Evolutionary conservation across 2,113 vertebrate species (phyloP).

Genomic region (Siphamia tubifer): DNA sequence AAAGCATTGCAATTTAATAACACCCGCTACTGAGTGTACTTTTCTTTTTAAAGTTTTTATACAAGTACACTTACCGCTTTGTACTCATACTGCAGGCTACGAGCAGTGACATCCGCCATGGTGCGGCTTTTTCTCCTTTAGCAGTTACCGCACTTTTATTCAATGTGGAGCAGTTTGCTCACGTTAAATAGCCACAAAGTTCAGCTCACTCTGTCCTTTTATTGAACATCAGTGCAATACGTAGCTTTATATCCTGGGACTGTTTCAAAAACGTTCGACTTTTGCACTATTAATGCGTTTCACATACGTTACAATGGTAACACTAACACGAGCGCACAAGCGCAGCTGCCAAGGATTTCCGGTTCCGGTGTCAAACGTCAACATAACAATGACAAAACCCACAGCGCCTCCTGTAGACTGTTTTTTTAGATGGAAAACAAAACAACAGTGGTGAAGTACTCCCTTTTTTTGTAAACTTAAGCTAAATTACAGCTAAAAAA

Average conservation of each 20-base stretch:
- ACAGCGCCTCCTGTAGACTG: too few species aligned
- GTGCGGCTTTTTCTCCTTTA: conserved; percentile 9
- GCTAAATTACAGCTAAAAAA: too few species aligned
- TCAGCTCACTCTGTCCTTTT: neutral
- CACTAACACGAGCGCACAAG: conserved; percentile 58
- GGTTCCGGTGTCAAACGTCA: conserved; percentile 45
- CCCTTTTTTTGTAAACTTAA: too few species aligned
- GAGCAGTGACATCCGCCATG: conserved; percentile 98
- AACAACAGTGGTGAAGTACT: too few species aligned
- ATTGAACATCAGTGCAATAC: conserved; percentile 6
- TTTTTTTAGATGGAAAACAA: too few species aligned
- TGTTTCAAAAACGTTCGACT: neutral
- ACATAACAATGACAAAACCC: accelerated
- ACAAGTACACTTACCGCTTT: conserved; percentile 89
- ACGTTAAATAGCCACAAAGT: conserved; percentile 14
- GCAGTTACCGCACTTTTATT: conserved; percentile 12
- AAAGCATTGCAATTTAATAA: too few species aligned
- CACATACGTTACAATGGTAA: conserved; percentile 46
- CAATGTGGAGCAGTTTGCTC: neutral
- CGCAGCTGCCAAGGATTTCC: conserved; percentile 8
- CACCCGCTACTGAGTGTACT: too few species aligned
- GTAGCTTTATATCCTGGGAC: neutral
- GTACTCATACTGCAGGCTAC: conserved; percentile 97
- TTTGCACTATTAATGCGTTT: conserved; percentile 32
- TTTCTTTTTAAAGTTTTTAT: accelerated